Evolutionary conservation across 92 coral and sea anemone genomes (phyloP).

Genomic region (Paragorgia papillata): DNA sequence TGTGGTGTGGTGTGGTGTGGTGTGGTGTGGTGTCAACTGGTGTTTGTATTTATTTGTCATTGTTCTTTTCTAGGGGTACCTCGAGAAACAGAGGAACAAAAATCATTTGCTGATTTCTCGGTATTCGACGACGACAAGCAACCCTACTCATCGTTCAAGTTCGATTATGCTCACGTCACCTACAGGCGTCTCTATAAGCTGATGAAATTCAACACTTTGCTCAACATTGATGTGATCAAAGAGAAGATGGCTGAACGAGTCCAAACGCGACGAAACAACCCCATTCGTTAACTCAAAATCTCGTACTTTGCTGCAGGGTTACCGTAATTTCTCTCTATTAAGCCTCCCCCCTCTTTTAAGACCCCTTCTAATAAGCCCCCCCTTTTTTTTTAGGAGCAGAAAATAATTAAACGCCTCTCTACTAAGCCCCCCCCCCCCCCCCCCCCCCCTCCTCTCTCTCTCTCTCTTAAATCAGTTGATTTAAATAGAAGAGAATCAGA

Average conservation of each 20-base stretch:
- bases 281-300: background rate
- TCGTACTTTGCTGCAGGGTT: background rate
- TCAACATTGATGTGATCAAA: conserved; percentile 60
- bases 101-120: conserved; percentile 57
- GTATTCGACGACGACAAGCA: conserved; percentile 75
- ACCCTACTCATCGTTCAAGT: conserved; percentile 76
- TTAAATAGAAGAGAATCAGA: too few species aligned
- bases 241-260: conserved; percentile 71
- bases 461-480: too few species aligned
- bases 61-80: conserved; percentile 59
- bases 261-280: conserved; percentile 46
- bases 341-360: too few species aligned
- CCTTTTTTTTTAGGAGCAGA: too few species aligned
- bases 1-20: background rate
- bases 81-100: conserved; percentile 66
- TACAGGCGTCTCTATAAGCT: conserved; percentile 70
- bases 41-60: too few species aligned
- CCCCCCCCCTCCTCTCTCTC: too few species aligned
- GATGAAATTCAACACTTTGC: conserved; percentile 76
- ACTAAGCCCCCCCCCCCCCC: too few species aligned
- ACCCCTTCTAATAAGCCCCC: too few species aligned
- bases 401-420: too few species aligned
- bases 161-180: conserved; percentile 61
- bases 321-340: too few species aligned
- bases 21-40: background rate